phyloP scores from a whole-genome alignment of 2,113 vertebrate genomes.

The Orientallactaga bullata region DNA sequence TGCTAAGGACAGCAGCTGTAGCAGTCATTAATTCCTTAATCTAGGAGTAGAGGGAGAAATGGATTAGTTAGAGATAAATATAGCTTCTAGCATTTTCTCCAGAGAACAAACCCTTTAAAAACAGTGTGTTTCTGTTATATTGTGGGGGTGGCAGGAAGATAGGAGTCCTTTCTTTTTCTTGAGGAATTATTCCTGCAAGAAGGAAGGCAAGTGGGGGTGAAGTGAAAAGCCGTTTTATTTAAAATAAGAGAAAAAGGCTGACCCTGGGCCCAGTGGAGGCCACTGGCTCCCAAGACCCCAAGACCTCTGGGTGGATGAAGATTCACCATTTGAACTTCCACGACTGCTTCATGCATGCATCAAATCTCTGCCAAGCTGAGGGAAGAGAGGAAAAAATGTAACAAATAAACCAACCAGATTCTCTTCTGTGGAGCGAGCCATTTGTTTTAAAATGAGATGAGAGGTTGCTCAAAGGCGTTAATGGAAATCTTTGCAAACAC shows the following conservation, averaged over 20 bases:
- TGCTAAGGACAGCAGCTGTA: conserved; percentile 86
- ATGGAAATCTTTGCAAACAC: conserved; percentile 68
- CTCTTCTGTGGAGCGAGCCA: conserved; percentile 33
- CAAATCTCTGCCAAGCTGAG: not conserved
- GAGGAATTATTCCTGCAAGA: conserved; percentile 65
- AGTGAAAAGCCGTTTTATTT: conserved; percentile 70
- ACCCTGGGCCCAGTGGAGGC: not conserved
- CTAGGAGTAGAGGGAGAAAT: conserved; percentile 83
- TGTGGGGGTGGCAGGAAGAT: conserved; percentile 55
- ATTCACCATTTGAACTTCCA: not conserved
- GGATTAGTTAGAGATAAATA: conserved; percentile 87
- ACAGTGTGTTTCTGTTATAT: conserved; percentile 70
- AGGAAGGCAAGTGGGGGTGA: conserved; percentile 54
- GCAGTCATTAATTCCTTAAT: conserved; percentile 86
- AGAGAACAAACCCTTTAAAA: conserved; percentile 80
- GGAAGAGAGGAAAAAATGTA: not conserved
- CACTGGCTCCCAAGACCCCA: not conserved
- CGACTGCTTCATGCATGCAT: not conserved
- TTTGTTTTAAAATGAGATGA: conserved; percentile 68
- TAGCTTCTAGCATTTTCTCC: conserved; percentile 81
- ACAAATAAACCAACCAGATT: not conserved
- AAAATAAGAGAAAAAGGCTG: conserved; percentile 69
- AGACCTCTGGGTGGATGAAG: conserved; percentile 22
- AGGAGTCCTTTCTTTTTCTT: conserved; percentile 69
- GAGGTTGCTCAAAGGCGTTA: conserved; percentile 68